These are phyloP conservation scores for Ericerus pela DNA, from an alignment of 1,140 invertebrate species.

Conservation along the genomic window DNA sequence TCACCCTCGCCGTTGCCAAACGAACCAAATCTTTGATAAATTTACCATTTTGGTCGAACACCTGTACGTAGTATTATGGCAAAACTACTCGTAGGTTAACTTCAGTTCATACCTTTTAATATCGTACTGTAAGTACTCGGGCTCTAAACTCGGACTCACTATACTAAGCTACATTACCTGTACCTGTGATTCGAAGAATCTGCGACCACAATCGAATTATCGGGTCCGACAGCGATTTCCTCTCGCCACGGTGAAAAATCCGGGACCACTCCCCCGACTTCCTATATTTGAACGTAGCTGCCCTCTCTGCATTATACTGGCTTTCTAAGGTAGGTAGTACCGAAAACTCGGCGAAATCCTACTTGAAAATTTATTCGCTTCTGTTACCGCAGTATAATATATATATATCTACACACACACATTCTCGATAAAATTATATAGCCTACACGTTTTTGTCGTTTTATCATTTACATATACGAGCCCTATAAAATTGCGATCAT, in stretches of 20 bases:
- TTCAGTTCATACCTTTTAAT: too few species aligned
- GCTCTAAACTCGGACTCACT: too few species aligned
- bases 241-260: slow-evolving; percentile 92
- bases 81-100: too few species aligned
- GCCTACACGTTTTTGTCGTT: too few species aligned
- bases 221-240: slow-evolving; percentile 83
- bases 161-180: too few species aligned
- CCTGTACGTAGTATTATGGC: slow-evolving; percentile 34
- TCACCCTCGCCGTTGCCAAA: slow-evolving; percentile 88
- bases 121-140: too few species aligned
- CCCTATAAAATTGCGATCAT: too few species aligned
- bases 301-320: slow-evolving; percentile 78
- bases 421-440: too few species aligned
- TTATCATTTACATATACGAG: too few species aligned
- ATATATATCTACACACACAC: too few species aligned
- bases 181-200: slow-evolving; percentile 92
- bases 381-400: too few species aligned
- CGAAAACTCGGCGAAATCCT: slow-evolving; percentile 43
- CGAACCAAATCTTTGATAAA: slow-evolving; percentile 86
- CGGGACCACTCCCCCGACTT: slow-evolving; percentile 88
- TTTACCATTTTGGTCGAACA: slow-evolving; percentile 75
- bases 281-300: slow-evolving; percentile 86
- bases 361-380: too few species aligned
- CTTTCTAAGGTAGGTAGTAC: slow-evolving; percentile 57
- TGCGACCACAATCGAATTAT: slow-evolving; percentile 86